Evolutionary conservation across 2,797 vertebrate genomes (phyloP), one percentile per base, ranked within the genome.

Genomic region (Potorous gilbertii): DNA sequence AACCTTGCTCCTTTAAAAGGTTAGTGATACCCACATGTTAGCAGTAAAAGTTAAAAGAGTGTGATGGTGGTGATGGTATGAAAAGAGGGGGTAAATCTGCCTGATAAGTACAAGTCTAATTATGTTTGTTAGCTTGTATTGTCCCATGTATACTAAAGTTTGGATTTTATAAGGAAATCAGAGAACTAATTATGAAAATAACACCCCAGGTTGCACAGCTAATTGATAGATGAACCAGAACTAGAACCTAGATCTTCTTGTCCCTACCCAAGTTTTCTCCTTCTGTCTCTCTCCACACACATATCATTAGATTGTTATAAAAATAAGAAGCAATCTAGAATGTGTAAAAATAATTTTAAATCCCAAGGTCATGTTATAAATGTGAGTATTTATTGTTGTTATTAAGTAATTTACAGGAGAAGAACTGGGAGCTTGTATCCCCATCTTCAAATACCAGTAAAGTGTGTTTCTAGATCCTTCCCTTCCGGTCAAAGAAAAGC

Each of bases 111-210:
- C 18, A 93, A 40, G 62, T 16, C 1, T 93, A 91, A 94, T 97
- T 96, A 34, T 94, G 94, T 96, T 94, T 96, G 95, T 93, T 90
- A 96, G 87, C 46, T 90, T 94, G 8, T 56, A 9, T 93, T 95
- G n/a, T 94, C 54, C 57, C 95, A 90, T 59, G 4, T 87, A 94
- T 94, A 95, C 95, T 94, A 94, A 94, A 95, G 27, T 54, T 96
- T 96, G 94, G 56, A 55, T 93, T 97, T 90, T 93, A 56, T n/a
- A 92, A 93, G 40, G 40, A 87, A 87, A 46, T 50, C 6, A 87
- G 74, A 50, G 40, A 11, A 87, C 21, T 87, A 87, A 46, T 87
- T 50, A 21, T 46, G 74, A 50, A 46, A 87, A 87, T 87, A 24
- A 81, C 2, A 81, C 74, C 40, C 2, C 5, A 81, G 21, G 9